A percentile compares a stretch with the other conserved stretches of the same genome.
phyloP scores from a whole-genome alignment of 2,888 invertebrate genomes.

The Listrodromus nycthemerus region DNA sequence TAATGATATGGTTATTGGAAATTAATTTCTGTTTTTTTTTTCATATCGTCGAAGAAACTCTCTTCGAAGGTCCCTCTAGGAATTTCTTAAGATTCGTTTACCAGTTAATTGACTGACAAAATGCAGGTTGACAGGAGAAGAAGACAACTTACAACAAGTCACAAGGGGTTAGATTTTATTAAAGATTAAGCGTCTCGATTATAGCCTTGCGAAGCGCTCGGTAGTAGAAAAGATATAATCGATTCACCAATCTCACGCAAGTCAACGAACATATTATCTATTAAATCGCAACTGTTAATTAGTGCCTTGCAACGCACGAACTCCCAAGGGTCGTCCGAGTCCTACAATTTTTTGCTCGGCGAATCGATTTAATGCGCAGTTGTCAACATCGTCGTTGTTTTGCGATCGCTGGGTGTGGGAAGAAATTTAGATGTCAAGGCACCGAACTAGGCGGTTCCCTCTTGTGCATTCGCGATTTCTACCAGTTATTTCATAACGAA shows the following conservation, averaged over 20 bases:
- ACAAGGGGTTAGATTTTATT: not conserved
- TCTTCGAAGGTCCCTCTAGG: not conserved
- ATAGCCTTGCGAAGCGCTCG: not conserved
- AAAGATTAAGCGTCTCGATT: not conserved
- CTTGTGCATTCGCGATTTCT: slow-evolving; percentile 37
- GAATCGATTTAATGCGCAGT: slow-evolving; percentile 61
- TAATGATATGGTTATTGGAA: not conserved
- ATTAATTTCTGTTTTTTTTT: not conserved
- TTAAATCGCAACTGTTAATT: slow-evolving; percentile 39
- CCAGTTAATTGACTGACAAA: not conserved
- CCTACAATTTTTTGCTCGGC: slow-evolving; percentile 59
- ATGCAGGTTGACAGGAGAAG: not conserved
- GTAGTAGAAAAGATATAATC: slow-evolving; percentile 30
- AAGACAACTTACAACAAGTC: not conserved
- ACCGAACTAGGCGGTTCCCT: slow-evolving; percentile 39
- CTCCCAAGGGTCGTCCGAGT: slow-evolving; percentile 2
- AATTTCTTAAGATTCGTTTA: not conserved
- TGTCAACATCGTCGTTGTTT: slow-evolving; percentile 44
- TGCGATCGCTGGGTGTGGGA: slow-evolving; percentile 32
- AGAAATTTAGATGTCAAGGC: slow-evolving; percentile 62
- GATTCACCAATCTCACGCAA: slow-evolving; percentile 21
- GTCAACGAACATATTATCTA: slow-evolving; percentile 16
- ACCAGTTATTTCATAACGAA: slow-evolving; percentile 48
- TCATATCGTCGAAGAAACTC: not conserved
- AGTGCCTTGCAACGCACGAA: slow-evolving; percentile 20